Evolutionary conservation across 2,797 vertebrate genomes (phyloP), one percentile per base, ranked within the genome.

Genomic region (Pangasius krempfi): DNA sequence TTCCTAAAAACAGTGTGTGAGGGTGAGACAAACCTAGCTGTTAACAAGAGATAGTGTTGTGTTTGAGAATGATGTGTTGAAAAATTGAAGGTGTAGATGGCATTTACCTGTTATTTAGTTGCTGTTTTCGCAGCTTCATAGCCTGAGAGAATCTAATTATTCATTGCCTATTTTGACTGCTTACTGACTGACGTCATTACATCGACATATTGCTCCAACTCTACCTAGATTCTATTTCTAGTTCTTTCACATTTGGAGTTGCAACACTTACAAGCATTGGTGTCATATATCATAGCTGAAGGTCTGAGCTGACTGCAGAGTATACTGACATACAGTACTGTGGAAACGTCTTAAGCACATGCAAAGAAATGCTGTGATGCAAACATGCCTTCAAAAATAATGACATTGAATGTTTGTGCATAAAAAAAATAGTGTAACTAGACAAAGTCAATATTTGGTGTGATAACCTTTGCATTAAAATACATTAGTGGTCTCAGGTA

Each of bases 31-130:
- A 76, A 22, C 37, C 70, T 54, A 64, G 25, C 44, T 64, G 54
- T 76, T 84, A 73, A 83, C 68, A 84, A 80, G 54, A 37, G 58
- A 33, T 82, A 62, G 58, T 88, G 88, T 70, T 76, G 52, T 60
- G 62, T 85, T 85, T 85, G 62, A 18, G 75, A 88, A 88, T 54
- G 30, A 85, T 12, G 83, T 80, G 72, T 20, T 68, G 60, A 79
- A 79, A 47, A 76, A 33, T 76, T 78, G 47, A 88, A 85, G 58
- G 83, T 85, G 64, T 47, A 78, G 81, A 40, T 62, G 62, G 47
- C 20, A 50, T 68, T 85, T 85, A 68, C 73, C 47, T 88, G 82
- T 79, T 40, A 70, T 85, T 54, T 44, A 54, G n/a, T 56, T 33
- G 33, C 33, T 33, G 82, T 22, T 64, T 88, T 85, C 81, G 5